A percentile compares a stretch with the other conserved stretches of the same genome.
These are phyloP conservation scores for Phymanthus crucifer DNA, from an alignment of 92 coral and sea anemone genomes.

Conservation along the genomic window DNA sequence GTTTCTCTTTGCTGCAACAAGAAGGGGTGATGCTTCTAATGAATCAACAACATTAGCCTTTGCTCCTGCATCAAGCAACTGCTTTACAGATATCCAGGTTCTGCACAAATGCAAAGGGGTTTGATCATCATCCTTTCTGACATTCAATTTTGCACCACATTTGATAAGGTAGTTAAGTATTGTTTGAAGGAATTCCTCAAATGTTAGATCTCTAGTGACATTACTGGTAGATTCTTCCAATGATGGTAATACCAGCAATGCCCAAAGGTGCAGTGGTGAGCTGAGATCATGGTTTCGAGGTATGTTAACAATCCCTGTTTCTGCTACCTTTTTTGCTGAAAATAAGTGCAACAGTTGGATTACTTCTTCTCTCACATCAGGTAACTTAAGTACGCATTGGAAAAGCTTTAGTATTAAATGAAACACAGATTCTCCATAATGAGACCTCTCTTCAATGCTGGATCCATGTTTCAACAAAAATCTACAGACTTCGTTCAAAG, in stretches of 20 bases:
- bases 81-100: constrained; percentile 36
- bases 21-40: neutral
- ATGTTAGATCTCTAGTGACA: neutral
- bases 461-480: neutral
- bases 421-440: constrained; percentile 5
- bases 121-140: constrained; percentile 4
- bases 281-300: neutral
- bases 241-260: neutral
- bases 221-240: neutral
- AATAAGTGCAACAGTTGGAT: neutral
- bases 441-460: neutral
- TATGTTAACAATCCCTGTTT: neutral
- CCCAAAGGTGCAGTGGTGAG: constrained; percentile 27
- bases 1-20: neutral
- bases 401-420: constrained; percentile 1
- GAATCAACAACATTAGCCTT: constrained; percentile 15
- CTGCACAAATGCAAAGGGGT: neutral
- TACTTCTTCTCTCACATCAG: neutral
- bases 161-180: neutral
- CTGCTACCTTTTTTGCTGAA: neutral
- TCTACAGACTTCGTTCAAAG: neutral
- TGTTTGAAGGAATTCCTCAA: neutral
- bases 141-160: constrained; percentile 9
- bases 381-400: neutral
- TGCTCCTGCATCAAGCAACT: constrained; percentile 34